Evolutionary conservation across 2,888 invertebrate genomes (phyloP), one percentile per base, ranked within the genome.

Genomic region (Zygogramma bicolorata): DNA sequence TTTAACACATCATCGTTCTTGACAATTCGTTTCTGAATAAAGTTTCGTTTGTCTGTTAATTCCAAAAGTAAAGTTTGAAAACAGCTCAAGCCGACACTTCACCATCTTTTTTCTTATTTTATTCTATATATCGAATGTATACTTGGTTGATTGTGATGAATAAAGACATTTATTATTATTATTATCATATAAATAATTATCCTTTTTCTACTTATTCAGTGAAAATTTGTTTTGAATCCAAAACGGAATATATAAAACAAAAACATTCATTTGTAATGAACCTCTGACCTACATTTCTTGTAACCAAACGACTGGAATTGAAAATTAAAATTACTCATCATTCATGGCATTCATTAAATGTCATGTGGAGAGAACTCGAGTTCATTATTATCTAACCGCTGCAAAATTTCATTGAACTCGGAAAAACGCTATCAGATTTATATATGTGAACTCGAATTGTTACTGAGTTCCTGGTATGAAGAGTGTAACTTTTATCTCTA

Each of bases 291-390:
- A 53, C 53, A 53, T 53, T 46, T 46, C 46, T 1, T n/a, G n/a
- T 27, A n/a, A 53, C 22, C 25, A 53, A 53, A 25, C 53, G n/a
- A n/a, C 53, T 25, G 25, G n/a, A 53, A 25, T 53, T 53, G 27
- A 53, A 53, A 27, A 53, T 53, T 53, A 53, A 53, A 27, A 53
- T 53, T 53, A 53, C 25, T 53, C 53, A 53, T 25, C 53, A 27
- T 53, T 27, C 27, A n/a, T 53, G 22, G n/a, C 53, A 53, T 53
- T 53, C 27, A 53, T 25, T 53, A 53, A 53, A 27, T 25, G 53
- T 53, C 53, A n/a, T 53, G 27, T 53, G 8, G 7, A 53, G 53
- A 53, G 53, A n/a, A n/a, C 53, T 53, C 53, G 25, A n/a, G 27
- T 53, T 53, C 53, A 53, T 53, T 27, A 53, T 53, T 53, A 25